Conservation (phyloP, 1,140 invertebrate species). For the Orussus abietinus region DNA sequence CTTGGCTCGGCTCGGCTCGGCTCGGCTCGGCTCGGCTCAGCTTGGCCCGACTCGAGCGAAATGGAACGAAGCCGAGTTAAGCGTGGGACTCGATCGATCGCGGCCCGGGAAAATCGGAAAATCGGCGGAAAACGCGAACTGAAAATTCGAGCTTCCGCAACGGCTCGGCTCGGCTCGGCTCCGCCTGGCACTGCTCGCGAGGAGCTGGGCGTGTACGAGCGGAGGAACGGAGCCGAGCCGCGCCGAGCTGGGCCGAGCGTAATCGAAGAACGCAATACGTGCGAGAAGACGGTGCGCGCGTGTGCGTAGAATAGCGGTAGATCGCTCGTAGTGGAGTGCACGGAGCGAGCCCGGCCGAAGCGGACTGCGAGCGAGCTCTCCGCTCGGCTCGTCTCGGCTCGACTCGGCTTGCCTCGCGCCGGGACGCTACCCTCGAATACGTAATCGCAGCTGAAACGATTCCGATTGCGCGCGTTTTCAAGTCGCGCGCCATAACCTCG, state of each 20-base stretch:
- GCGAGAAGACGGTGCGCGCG: too few species aligned
- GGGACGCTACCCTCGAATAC: constrained; percentile 9
- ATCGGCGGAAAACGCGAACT: constrained; percentile 16
- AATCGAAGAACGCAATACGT: too few species aligned
- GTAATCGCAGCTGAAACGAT: constrained; percentile 3
- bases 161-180: constrained; percentile 15
- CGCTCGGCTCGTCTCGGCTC: constrained; percentile 16
- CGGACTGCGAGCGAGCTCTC: too few species aligned
- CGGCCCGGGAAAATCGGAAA: constrained; percentile 5
- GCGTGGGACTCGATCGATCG: not conserved
- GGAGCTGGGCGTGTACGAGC: too few species aligned
- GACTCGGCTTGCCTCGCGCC: constrained; percentile 8
- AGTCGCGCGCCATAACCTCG: constrained; percentile 14
- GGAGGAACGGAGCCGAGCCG: too few species aligned
- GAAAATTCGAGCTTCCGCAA: constrained; percentile 14
- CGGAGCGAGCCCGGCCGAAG: too few species aligned
- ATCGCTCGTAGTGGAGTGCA: too few species aligned
- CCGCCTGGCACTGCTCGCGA: constrained; percentile 14
- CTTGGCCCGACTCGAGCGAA: constrained; percentile 4
- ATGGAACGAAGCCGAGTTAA: not conserved
- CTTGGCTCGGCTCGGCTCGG: constrained; percentile 24
- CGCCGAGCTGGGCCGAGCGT: too few species aligned
- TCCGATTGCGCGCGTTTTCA: not conserved
- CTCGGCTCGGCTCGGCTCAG: constrained; percentile 22
- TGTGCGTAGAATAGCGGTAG: too few species aligned